These are phyloP conservation scores for Palythoa heliodiscus DNA, from an alignment of 92 coral and sea anemone genomes.

Conservation along the genomic window DNA sequence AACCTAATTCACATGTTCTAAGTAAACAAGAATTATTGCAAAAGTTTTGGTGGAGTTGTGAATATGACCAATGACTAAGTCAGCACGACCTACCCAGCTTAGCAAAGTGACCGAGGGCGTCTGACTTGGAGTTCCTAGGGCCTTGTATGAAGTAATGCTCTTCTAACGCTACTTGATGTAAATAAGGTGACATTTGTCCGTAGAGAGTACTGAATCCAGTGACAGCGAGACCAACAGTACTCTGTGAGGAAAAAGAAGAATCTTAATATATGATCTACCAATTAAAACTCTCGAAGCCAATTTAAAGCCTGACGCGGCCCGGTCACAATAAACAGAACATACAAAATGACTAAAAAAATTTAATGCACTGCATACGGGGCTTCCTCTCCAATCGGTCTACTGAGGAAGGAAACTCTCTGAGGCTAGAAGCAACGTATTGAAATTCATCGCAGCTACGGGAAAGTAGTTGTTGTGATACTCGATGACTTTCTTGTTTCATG, in stretches of 20 bases:
- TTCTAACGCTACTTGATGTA: conserved; percentile 72
- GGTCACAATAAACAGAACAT: too few relatives aligned
- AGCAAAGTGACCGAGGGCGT: conserved; percentile 64
- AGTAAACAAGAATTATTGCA: neutral
- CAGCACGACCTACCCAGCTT: conserved; percentile 57
- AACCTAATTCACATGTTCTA: neutral
- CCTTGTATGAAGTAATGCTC: conserved; percentile 83
- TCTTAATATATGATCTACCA: neutral
- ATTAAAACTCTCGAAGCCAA: too few relatives aligned
- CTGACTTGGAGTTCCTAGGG: conserved; percentile 57
- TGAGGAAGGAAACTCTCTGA: too few relatives aligned
- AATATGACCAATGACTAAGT: neutral
- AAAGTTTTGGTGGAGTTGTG: neutral
- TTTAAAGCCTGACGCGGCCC: too few relatives aligned
- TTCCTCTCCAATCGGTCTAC: too few relatives aligned
- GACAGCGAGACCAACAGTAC: conserved; percentile 65
- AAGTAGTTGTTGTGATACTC: too few relatives aligned
- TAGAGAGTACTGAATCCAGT: conserved; percentile 76
- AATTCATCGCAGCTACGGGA: too few relatives aligned
- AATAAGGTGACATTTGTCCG: conserved; percentile 78
- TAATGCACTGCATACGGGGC: too few relatives aligned
- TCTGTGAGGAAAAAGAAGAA: conserved; percentile 32
- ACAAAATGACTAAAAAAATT: too few relatives aligned
- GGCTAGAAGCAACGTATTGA: too few relatives aligned
- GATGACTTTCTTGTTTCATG: too few relatives aligned